Evolutionary conservation across 2,797 vertebrate genomes (phyloP).

Genomic region (Phrynocephalus vlangalii): DNA sequence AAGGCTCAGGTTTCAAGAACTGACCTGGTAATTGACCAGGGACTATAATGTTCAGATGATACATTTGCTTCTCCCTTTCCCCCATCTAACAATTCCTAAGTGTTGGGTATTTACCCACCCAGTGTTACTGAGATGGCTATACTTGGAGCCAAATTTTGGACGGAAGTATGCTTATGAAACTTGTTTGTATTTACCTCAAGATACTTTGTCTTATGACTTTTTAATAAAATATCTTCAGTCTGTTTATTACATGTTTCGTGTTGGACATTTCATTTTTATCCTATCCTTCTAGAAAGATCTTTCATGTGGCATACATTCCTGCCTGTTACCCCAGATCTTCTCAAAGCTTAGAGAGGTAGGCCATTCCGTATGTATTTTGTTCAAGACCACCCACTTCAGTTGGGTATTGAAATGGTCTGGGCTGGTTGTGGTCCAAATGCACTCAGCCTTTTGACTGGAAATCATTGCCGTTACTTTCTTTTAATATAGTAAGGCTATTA

Average conservation of each 20-base stretch:
- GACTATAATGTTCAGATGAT: neutral
- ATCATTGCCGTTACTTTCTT: neutral
- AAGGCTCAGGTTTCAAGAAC: neutral
- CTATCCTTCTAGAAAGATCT: neutral
- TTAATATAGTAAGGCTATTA: no score
- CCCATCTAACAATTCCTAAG: neutral
- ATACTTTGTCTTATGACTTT: conserved; percentile 62
- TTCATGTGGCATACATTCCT: neutral
- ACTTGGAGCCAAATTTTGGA: neutral
- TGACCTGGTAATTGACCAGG: neutral
- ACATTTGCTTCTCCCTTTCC: neutral
- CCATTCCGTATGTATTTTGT: neutral
- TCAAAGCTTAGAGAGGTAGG: neutral
- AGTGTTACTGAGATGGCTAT: conserved; percentile 2
- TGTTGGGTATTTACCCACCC: neutral
- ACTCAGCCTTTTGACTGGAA: neutral
- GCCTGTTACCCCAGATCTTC: neutral
- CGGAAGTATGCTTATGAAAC: conserved; percentile 50
- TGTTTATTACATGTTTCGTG: neutral
- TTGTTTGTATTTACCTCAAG: conserved; percentile 70
- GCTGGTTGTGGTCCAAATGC: neutral
- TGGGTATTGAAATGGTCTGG: no score
- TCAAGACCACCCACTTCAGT: neutral
- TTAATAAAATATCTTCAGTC: conserved; percentile 60
- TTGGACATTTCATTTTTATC: neutral